Conservation (phyloP, 2,797 vertebrate species). For the Halcyon badia region DNA sequence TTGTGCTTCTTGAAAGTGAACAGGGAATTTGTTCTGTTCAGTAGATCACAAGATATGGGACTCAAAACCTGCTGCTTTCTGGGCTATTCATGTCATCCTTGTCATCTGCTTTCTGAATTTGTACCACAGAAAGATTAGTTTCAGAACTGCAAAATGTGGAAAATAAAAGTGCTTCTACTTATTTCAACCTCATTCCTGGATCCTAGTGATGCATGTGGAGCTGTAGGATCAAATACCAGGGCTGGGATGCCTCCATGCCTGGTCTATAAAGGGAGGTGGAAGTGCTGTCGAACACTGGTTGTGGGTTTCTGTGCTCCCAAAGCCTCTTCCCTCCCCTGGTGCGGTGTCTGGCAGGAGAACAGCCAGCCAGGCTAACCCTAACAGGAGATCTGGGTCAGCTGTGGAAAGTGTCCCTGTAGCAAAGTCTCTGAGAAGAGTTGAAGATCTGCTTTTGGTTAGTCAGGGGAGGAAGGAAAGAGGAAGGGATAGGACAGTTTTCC, state of each 20-base stretch:
- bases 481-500: background rate
- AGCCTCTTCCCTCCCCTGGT: background rate
- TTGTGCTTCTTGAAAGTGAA: background rate
- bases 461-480: background rate
- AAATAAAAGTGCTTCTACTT: background rate
- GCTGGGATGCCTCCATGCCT: background rate
- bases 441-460: background rate
- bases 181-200: background rate
- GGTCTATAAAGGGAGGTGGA: rapidly evolving
- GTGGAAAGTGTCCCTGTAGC: background rate
- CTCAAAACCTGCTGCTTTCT: background rate
- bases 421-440: background rate
- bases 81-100: background rate
- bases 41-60: background rate
- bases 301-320: background rate
- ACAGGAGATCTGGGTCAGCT: rapidly evolving
- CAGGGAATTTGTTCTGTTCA: background rate
- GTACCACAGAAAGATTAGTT: background rate
- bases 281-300: background rate
- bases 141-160: background rate
- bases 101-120: background rate
- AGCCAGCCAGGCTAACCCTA: background rate
- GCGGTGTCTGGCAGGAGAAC: rapidly evolving
- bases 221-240: background rate
- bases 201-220: background rate